Base-by-base conservation (phyloP, 2,888 invertebrate species). In the Nemurella pictetii region DNA sequence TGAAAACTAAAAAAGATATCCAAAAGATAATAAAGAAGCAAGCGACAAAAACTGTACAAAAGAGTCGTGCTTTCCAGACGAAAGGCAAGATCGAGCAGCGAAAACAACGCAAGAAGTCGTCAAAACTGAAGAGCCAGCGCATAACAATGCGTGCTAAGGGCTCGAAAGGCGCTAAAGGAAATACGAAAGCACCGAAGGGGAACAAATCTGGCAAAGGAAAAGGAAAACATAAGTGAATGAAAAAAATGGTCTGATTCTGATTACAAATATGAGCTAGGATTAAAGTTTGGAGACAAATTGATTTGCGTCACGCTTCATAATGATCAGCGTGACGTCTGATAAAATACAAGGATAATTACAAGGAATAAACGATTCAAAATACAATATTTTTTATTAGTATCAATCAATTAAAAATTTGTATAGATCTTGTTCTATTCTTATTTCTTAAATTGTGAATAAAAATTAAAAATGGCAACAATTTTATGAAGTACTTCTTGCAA, bases 31-130 rank as follows among this genome's bases (percentile, higher is more conserved):
- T 95, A 9, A 95, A 95, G 88, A 93, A 93, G 87, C 93, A 95
- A 89, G 95, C 95, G 0, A 92, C 94, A 0, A 94, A 94, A 88
- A 94, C 94, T 89, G 92, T 96, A 25, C 93, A 95, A 88, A 95
- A 95, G 87, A 96, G 95, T 88, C 96, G 95, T 92, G 93, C 93
- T 0, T 96, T 95, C 88, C 94, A 95, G 91, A 93, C 93, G 90
- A 96, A 96, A 88, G 94, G 93, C 87, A 94, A 94, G 89, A 88
- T 95, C 30, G 95, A 96, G 86, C 92, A 93, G 87, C 91, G 92
- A 83, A 93, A 94, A 87, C 95, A 95, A 89, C 94, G 92, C 87
- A 96, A 95, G 89, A 94, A 94, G 89, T 92, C 94, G 0, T 89
- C 90, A 87, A 90, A 91, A 73, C 89, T 91, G 87, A 91, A 90